These are phyloP conservation scores for Aythya baeri DNA, from an alignment of 2,113 vertebrate species.

Conservation along the genomic window DNA sequence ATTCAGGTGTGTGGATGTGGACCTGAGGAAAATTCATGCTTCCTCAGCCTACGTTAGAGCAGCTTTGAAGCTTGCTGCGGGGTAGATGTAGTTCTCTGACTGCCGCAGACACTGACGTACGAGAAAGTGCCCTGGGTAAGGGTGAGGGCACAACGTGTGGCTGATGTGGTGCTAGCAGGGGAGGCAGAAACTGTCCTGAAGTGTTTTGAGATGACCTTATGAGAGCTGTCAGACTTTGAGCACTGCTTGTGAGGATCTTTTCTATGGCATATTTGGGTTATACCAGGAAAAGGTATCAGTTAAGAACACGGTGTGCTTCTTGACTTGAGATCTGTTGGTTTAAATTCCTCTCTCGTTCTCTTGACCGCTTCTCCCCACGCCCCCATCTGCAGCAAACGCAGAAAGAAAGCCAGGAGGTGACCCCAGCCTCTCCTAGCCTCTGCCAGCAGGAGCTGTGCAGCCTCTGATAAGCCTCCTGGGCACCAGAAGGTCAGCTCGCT, in stretches of 20 bases:
- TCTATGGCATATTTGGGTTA: not conserved
- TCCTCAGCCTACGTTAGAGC: not conserved
- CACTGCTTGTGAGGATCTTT: not conserved
- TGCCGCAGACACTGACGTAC: not conserved
- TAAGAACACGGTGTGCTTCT: not conserved
- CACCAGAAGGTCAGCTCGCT: not conserved
- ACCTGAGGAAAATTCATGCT: not conserved
- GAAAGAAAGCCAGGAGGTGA: not conserved
- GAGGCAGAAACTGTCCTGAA: not conserved
- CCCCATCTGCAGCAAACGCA: not conserved
- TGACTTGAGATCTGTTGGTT: not conserved
- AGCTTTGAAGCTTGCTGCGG: not conserved
- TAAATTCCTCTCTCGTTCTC: not conserved
- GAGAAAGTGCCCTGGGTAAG: not conserved
- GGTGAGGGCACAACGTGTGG: rapidly evolving
- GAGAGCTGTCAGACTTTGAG: not conserved
- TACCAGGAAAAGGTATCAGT: not conserved
- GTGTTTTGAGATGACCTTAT: not conserved
- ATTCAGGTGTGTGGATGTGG: not conserved
- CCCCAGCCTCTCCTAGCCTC: not conserved
- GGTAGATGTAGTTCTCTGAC: not conserved
- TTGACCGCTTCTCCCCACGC: not conserved
- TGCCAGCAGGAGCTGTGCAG: not conserved
- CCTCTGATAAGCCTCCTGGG: not conserved
- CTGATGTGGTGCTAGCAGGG: not conserved